Percentiles rank a stretch among this genome's conserved stretches.
Evolutionary conservation across 2,113 vertebrate species (phyloP).

Genomic region (Meleagris gallopavo): DNA sequence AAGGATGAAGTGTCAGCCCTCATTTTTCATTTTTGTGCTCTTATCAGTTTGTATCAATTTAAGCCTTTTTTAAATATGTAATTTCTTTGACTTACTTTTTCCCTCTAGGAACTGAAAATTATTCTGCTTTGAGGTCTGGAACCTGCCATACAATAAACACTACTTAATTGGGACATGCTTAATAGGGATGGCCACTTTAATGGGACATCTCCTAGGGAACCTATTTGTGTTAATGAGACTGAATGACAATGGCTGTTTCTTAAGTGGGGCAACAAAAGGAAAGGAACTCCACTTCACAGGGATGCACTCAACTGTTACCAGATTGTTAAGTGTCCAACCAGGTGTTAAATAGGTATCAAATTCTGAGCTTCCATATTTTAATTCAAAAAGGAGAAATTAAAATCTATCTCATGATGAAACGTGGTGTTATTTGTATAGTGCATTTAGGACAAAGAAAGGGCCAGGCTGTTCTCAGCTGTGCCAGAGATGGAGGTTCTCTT

Average conservation of each 20-base stretch:
- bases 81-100: slow-evolving; percentile 71
- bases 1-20: slow-evolving; percentile 64
- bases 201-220: slow-evolving; percentile 76
- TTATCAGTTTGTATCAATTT: slow-evolving; percentile 75
- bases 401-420: not conserved
- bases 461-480: not conserved
- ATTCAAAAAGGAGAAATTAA: not conserved
- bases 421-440: not conserved
- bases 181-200: slow-evolving; percentile 75
- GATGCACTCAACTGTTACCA: slow-evolving; percentile 48
- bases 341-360: slow-evolving; percentile 55
- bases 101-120: slow-evolving; percentile 71
- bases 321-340: slow-evolving; percentile 52
- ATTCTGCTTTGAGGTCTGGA: slow-evolving; percentile 72
- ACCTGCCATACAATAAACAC: slow-evolving; percentile 75
- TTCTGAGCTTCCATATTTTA: slow-evolving; percentile 5
- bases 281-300: slow-evolving; percentile 52
- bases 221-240: slow-evolving; percentile 72
- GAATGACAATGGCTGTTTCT: slow-evolving; percentile 67
- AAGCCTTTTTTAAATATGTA: slow-evolving; percentile 60
- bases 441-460: not conserved
- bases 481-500: not conserved
- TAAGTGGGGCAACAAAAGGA: slow-evolving; percentile 70
- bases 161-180: slow-evolving; percentile 74
- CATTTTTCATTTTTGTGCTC: slow-evolving; percentile 69